phyloP scores from a whole-genome alignment of 2,797 vertebrate species.

The Scyliorhinus canicula region DNA sequence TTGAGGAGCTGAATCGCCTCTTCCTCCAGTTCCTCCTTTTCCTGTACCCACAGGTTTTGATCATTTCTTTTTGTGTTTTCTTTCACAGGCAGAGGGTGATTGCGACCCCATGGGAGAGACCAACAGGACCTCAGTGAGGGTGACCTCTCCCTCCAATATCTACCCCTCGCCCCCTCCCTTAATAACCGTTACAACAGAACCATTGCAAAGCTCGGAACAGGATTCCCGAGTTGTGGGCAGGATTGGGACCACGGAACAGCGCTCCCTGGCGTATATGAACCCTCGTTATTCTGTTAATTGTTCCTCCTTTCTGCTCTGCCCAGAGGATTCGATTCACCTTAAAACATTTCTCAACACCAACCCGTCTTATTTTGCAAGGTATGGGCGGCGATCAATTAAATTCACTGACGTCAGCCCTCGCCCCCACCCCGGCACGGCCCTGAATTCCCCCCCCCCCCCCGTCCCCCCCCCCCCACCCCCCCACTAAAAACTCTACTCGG shows the following conservation, averaged over 20 bases:
- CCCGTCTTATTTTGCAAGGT: not conserved
- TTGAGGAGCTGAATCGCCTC: not conserved
- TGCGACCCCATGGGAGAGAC: not conserved
- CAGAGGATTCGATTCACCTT: not conserved
- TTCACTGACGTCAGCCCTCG: not conserved
- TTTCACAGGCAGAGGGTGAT: not conserved
- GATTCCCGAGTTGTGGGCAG: not conserved
- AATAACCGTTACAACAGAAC: not conserved
- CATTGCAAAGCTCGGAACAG: not conserved
- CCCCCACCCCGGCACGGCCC: not conserved
- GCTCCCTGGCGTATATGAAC: not conserved
- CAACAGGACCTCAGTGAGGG: not conserved
- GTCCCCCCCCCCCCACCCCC: no score
- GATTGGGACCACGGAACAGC: not conserved
- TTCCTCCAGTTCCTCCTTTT: not conserved
- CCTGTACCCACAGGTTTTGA: not conserved
- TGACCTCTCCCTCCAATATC: not conserved
- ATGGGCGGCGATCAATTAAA: not conserved
- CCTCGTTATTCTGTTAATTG: not conserved
- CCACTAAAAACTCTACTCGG: not conserved
- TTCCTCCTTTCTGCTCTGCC: not conserved
- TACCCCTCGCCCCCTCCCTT: no score
- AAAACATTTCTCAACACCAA: not conserved
- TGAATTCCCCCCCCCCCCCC: no score
- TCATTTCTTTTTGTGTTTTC: not conserved